These are phyloP conservation scores for Pachypanchax playfairii DNA, from an alignment of 2,113 vertebrate species.

Conservation along the genomic window DNA sequence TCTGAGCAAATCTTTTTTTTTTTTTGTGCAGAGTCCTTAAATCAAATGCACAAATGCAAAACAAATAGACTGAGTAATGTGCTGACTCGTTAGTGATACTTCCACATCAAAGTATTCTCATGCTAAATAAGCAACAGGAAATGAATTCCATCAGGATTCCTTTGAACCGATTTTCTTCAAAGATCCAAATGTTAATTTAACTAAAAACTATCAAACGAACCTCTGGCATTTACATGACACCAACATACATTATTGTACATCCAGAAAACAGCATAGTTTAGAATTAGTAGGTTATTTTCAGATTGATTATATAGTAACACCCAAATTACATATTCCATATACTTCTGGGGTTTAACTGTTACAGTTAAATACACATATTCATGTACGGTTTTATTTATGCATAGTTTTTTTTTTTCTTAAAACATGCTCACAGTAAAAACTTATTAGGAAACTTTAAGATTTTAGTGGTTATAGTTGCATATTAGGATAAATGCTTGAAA, in stretches of 20 bases:
- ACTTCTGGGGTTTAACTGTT: no score
- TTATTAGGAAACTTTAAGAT: no score
- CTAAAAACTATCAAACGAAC: conserved; percentile 25
- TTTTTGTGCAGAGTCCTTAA: conserved; percentile 1
- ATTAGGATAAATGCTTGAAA: background rate
- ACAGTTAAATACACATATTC: no score
- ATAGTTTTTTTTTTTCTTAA: no score
- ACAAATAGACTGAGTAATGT: conserved; percentile 26
- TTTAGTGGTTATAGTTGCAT: background rate
- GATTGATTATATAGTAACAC: background rate
- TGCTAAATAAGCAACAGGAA: conserved; percentile 29
- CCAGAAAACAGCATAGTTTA: conserved; percentile 9
- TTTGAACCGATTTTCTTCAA: conserved; percentile 32
- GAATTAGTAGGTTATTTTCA: background rate
- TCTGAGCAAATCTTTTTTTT: conserved; percentile 9
- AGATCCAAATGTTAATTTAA: conserved; percentile 18
- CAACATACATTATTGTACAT: conserved; percentile 5
- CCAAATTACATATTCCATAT: no score
- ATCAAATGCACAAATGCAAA: background rate
- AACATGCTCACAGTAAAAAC: no score
- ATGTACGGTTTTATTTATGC: no score
- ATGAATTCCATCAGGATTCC: conserved; percentile 24
- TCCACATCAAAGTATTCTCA: conserved; percentile 34
- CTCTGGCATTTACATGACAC: conserved; percentile 12
- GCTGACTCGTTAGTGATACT: conserved; percentile 41